Conservation (phyloP, 2,113 vertebrate genomes). For the Pogona vitticeps region DNA sequence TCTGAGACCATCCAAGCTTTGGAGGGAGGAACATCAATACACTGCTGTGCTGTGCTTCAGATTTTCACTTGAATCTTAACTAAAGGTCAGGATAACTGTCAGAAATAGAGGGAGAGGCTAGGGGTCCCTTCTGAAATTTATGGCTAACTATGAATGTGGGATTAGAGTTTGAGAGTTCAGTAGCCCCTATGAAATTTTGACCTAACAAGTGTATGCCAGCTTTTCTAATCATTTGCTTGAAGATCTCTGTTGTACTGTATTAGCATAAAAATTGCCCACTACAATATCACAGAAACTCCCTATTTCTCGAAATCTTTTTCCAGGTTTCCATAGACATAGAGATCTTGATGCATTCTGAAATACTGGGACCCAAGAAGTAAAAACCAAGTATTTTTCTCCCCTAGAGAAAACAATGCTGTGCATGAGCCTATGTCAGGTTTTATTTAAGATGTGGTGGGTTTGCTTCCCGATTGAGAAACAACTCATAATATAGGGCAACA, state of each 20-base stretch:
- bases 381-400: neutral
- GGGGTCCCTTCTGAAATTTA: too few species aligned
- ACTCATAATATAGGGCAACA: constrained; percentile 67
- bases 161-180: neutral
- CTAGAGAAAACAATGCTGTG: constrained; percentile 61
- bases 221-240: neutral
- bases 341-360: neutral
- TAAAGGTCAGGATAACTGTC: too few species aligned
- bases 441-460: constrained; percentile 55
- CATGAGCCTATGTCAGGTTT: constrained; percentile 32
- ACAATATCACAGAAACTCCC: neutral
- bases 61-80: too few species aligned
- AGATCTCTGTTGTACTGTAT: neutral
- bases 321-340: neutral
- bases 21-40: too few species aligned
- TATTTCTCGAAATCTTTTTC: neutral
- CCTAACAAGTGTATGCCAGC: neutral
- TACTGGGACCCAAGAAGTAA: neutral
- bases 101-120: too few species aligned
- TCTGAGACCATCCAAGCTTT: too few species aligned
- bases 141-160: too few species aligned
- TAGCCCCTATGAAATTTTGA: neutral
- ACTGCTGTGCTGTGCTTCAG: too few species aligned
- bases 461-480: neutral
- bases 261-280: neutral